Evolutionary conservation across 2,888 invertebrate genomes (phyloP), one percentile per base, ranked within the genome.

Genomic region (Polymixis flavicincta): DNA sequence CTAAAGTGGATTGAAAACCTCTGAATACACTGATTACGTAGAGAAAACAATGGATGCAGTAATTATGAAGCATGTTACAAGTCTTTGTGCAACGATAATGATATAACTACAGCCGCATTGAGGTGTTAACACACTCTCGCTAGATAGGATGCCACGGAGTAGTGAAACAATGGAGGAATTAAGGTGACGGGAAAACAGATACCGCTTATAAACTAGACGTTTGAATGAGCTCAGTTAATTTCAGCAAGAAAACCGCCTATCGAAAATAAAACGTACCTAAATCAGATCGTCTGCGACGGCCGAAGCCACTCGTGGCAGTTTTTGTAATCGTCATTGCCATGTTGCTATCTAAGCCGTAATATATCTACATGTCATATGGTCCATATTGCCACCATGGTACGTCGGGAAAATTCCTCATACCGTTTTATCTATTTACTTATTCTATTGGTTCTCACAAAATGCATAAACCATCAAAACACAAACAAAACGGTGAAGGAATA

Each of bases 41-140:
- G 37, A 66, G 7, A 82, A 66, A 52, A 69, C 65, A 83, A 83
- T 81, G 60, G 72, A 42, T 83, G 78, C 83, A 57, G 60, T 80
- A 65, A 80, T 80, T 72, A 79, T 64, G 59, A 64, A 22, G 57
- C 55, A 25, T 68, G 67, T 82, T 74, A 74, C 63, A 59, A 77
- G 60, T 50, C 19, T 67, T 57, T 71, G 59, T 68, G 59, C 59
- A 74, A 68, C 45, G 14, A 74, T 70, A 70, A 70, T 79, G 48
- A 67, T 83, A 60, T 79, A 74, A 54, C 61, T 32, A 71, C 59
- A 65, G 28, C 13, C 42, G n/a, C 2, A 28, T 66, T 55, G 37
- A 74, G 60, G 78, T 55, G 45, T 70, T 71, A 70, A 67, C 50
- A 70, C 45, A 57, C 25, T 64, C 57, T 28, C 28, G 55, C 55